Evolutionary conservation across 2,888 invertebrate species (phyloP).

Genomic region (Altica lythri): DNA sequence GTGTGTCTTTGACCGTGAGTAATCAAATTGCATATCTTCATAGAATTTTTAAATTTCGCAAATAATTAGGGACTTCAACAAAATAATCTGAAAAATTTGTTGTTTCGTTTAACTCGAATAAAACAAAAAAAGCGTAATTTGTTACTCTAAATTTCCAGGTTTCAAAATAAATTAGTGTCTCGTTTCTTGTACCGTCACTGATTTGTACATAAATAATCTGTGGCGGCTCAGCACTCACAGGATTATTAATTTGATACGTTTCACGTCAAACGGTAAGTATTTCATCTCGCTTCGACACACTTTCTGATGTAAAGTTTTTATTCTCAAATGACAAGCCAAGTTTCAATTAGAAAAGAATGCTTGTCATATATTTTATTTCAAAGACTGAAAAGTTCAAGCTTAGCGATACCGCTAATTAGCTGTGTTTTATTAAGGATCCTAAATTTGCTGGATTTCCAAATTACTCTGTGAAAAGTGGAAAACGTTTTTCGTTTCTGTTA

Average conservation of each 20-base stretch:
- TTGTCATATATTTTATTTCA: constrained; percentile 12
- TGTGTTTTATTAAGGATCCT: constrained; percentile 11
- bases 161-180: too few species aligned
- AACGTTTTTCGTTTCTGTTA: too few species aligned
- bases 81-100: too few species aligned
- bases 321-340: constrained; percentile 6
- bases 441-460: constrained; percentile 7
- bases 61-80: too few species aligned
- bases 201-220: not conserved
- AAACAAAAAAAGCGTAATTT: too few species aligned
- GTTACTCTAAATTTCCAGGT: too few species aligned
- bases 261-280: constrained; percentile 1
- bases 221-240: too few species aligned
- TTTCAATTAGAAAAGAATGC: constrained; percentile 19
- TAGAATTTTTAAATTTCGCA: too few species aligned
- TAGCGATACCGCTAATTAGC: constrained; percentile 15
- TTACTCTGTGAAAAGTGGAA: constrained; percentile 11
- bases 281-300: constrained; percentile 4
- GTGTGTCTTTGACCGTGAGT: too few species aligned
- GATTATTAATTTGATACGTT: constrained; percentile 11
- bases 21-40: too few species aligned
- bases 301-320: not conserved
- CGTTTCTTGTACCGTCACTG: not conserved
- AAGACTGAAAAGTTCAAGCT: constrained; percentile 9
- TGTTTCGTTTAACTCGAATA: too few species aligned